These are phyloP conservation scores for Brachypteracias leptosomus DNA, from an alignment of 2,113 vertebrate genomes.

Conservation along the genomic window DNA sequence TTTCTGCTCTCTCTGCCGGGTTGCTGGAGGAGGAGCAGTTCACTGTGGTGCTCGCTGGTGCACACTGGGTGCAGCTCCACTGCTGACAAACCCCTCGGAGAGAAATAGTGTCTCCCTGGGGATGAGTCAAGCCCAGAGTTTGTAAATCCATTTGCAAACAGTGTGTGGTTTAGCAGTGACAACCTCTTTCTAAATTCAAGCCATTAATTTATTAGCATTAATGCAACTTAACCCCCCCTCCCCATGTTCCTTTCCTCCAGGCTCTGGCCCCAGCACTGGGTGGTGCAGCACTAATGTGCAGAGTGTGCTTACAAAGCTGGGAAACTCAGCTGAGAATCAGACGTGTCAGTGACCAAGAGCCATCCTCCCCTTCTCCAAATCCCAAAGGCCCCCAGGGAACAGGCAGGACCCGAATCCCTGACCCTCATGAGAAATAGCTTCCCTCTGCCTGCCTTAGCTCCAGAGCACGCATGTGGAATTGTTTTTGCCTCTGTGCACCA, in stretches of 20 bases:
- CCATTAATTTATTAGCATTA: conserved; percentile 18
- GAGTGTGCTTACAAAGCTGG: not conserved
- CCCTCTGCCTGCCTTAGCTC: not conserved
- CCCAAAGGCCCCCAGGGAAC: not conserved
- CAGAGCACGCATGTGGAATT: not conserved
- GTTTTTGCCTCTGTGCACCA: not conserved
- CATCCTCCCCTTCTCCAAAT: not conserved
- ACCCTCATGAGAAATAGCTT: not conserved
- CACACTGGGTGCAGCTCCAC: not conserved
- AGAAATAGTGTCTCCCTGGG: not conserved
- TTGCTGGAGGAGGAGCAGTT: not conserved
- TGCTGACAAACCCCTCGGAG: not conserved
- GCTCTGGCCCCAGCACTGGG: not conserved
- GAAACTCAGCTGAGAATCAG: not conserved
- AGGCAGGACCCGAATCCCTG: not conserved
- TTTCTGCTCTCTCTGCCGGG: not conserved
- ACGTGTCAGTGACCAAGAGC: not conserved
- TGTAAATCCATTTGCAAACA: not conserved
- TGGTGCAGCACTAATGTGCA: not conserved
- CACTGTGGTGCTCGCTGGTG: not conserved
- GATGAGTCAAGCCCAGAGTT: not conserved
- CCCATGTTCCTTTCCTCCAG: not conserved
- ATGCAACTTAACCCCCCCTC: not conserved
- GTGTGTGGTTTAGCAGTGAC: not conserved
- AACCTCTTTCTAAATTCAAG: not conserved